These are phyloP conservation scores for Lasioglossum villosulum DNA, from an alignment of 2,888 invertebrate species.

Conservation along the genomic window DNA sequence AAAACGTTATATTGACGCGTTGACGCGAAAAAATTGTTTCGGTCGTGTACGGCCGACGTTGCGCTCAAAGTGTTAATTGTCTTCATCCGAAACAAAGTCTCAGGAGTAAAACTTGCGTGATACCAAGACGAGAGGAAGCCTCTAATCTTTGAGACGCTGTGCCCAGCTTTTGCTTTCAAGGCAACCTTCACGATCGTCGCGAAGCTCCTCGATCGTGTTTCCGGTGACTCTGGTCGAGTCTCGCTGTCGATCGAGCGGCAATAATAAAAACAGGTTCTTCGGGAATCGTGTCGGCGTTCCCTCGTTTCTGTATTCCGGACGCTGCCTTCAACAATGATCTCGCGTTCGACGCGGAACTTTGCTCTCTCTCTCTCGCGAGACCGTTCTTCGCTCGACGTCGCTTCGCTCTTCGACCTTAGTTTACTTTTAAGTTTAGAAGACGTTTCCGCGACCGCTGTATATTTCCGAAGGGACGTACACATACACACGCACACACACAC, in stretches of 20 bases:
- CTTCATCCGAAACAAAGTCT: background rate
- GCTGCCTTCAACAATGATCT: conserved; percentile 14
- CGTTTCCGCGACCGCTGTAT: conserved; percentile 24
- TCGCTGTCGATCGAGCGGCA: background rate
- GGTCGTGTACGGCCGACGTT: too few species aligned
- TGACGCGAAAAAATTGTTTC: too few species aligned
- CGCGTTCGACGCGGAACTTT: background rate
- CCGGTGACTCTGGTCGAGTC: background rate
- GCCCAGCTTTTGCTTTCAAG: background rate
- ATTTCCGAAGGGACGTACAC: conserved; percentile 14
- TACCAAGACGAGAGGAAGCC: background rate
- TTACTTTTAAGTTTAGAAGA: conserved; percentile 14
- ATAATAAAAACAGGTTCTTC: background rate
- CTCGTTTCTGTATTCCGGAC: conserved; percentile 27
- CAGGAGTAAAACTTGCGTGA: background rate
- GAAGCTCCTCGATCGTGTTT: background rate
- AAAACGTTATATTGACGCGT: background rate
- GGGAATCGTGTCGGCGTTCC: conserved; percentile 31
- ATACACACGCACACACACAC: background rate
- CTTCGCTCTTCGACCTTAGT: conserved; percentile 18
- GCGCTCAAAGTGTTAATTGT: too few species aligned
- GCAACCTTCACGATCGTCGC: background rate
- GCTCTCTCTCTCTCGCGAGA: background rate
- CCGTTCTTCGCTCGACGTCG: conserved; percentile 10
- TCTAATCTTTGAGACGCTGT: background rate